Evolutionary conservation across 2,797 vertebrate genomes (phyloP).

Genomic region (Poecilia wingei): DNA sequence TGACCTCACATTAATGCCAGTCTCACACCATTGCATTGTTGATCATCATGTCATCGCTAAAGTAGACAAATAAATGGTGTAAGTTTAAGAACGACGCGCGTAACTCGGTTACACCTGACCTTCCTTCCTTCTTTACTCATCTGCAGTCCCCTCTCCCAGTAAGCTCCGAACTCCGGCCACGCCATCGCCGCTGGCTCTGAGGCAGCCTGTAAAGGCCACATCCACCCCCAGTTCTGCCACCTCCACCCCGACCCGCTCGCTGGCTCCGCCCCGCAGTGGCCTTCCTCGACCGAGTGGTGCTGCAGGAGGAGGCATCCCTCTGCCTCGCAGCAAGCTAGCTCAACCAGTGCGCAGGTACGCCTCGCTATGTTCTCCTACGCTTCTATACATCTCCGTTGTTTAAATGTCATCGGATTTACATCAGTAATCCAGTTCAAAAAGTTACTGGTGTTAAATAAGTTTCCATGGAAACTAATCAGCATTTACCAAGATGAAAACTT

Average conservation of each 20-base stretch:
- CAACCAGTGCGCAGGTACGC: conserved; percentile 94
- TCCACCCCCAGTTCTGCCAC: conserved; percentile 86
- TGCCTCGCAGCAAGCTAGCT: conserved; percentile 97
- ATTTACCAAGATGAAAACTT: too few species aligned
- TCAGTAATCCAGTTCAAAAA: not conserved
- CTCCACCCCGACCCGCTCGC: conserved; percentile 87
- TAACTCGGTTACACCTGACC: conserved; percentile 10
- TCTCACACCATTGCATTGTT: conserved; percentile 39
- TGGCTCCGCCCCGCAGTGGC: conserved; percentile 87
- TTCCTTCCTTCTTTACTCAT: conserved; percentile 17
- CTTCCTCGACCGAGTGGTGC: conserved; percentile 92
- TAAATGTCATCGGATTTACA: not conserved
- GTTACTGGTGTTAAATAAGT: too few species aligned
- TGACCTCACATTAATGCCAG: conserved; percentile 7
- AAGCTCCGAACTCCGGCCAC: conserved; percentile 92
- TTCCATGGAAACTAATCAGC: too few species aligned
- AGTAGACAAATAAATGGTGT: not conserved
- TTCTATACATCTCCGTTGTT: not conserved
- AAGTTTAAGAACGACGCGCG: not conserved
- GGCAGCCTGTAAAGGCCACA: conserved; percentile 93
- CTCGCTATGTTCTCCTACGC: not conserved
- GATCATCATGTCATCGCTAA: conserved; percentile 31
- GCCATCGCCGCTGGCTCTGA: conserved; percentile 91
- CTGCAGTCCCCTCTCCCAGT: conserved; percentile 93
- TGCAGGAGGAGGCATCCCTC: conserved; percentile 87